Percentiles rank a stretch among this genome's conserved stretches.
phyloP scores from a whole-genome alignment of 1,140 invertebrate genomes.

The Fopius arisanus region DNA sequence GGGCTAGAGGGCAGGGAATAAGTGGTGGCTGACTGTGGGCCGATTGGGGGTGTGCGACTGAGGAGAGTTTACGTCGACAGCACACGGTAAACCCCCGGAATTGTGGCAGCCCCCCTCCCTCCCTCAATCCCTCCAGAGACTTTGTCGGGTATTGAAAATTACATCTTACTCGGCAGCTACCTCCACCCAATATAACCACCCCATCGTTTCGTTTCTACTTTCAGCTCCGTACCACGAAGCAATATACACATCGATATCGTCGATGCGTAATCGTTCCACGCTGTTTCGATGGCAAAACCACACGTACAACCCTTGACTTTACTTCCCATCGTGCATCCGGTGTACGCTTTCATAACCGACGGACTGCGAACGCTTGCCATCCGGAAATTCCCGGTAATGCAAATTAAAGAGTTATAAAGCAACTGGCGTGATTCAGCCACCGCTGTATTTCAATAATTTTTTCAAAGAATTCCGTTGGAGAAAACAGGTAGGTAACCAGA shows the following conservation, averaged over 20 bases:
- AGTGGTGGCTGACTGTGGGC: constrained; percentile 19
- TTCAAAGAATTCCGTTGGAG: neutral
- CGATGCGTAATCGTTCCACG: constrained; percentile 48
- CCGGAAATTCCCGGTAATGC: constrained; percentile 28
- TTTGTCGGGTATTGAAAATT: constrained; percentile 60
- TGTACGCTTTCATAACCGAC: constrained; percentile 24
- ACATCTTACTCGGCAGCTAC: constrained; percentile 55
- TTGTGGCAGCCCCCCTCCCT: constrained; percentile 48
- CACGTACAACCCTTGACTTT: neutral
- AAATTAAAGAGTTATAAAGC: constrained; percentile 29
- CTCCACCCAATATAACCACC: constrained; percentile 1
- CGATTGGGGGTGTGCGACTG: constrained; percentile 53
- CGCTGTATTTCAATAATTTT: constrained; percentile 2
- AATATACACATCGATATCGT: neutral
- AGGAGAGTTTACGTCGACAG: constrained; percentile 63
- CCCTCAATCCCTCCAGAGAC: constrained; percentile 54
- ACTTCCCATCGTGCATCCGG: constrained; percentile 27
- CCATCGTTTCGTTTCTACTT: constrained; percentile 27
- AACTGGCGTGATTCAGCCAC: neutral
- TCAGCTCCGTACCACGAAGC: constrained; percentile 5
- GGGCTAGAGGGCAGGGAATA: neutral
- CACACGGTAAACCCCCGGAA: constrained; percentile 59
- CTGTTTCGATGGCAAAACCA: neutral
- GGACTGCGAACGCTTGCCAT: neutral
- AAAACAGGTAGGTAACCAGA: neutral